Base-by-base conservation (phyloP, 2,888 invertebrate species). In the Eurytoma adleriae region DNA sequence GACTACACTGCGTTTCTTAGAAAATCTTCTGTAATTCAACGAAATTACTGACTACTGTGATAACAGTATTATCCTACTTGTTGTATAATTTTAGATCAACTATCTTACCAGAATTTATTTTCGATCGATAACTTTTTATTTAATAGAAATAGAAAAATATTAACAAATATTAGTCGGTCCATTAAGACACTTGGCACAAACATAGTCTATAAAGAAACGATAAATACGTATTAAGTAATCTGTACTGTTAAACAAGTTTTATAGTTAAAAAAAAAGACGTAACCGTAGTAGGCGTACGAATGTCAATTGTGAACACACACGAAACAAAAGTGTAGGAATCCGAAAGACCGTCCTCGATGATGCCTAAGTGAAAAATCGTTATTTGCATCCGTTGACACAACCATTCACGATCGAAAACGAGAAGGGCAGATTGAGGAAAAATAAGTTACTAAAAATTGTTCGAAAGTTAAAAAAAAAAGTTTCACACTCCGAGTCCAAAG, bases 311-410 rank as follows among this genome's bases (percentile, higher is more conserved):
- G 72, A 82, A 81, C 78, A 73, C 61, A 56, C 68, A 62, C 50
- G 57, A 70, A 75, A 52, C 57, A 18, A 48, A 50, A 70, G 18
- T 14, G 66, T 78, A 40, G 69, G 79, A 57, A 83, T 83, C 74
- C 80, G 83, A 78, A 83, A 82, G 86, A 85, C 87, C 86, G 86
- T 88, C 87, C 87, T 85, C 84, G 57, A 64, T 27, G 50, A 66
- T 72, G 66, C 56, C 64, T 40, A n/a, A 62, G 68, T 54, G 62
- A 59, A 80, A 24, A 76, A 78, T 79, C 52, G 68, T 78, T 56
- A 56, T 52, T 76, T 78, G 56, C 40, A 40, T 64, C 64, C 72
- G 59, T 57, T 77, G 69, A 74, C 18, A 71, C 70, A 80, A 81
- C 40, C 68, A 83, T 69, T 59, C 52, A 67, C 40, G 52, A n/a